A percentile compares a stretch with the other conserved stretches of the same genome.
These are phyloP conservation scores for Diadumene lineata DNA, from an alignment of 92 coral and sea anemone genomes.

Conservation along the genomic window DNA sequence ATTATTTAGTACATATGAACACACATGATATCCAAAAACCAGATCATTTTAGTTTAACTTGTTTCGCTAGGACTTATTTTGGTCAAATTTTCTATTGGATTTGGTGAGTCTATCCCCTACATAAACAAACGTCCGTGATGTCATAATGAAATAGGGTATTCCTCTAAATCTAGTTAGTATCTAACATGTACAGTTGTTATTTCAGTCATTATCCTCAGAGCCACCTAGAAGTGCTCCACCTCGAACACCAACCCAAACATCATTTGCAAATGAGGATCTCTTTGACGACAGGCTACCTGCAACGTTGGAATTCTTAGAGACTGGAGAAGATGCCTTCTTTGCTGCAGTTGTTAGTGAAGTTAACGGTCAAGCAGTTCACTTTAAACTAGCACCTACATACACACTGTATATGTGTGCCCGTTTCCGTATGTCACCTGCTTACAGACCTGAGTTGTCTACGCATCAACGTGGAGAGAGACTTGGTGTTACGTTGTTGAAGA, in stretches of 20 bases:
- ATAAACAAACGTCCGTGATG: too few relatives aligned
- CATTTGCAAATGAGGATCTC: slow-evolving; percentile 14
- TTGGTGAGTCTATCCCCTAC: too few relatives aligned
- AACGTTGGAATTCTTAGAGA: slow-evolving; percentile 84
- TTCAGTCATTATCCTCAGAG: not conserved
- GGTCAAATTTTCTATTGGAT: too few relatives aligned
- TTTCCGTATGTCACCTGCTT: slow-evolving; percentile 94
- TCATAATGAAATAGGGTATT: too few relatives aligned
- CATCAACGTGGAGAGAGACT: slow-evolving; percentile 84
- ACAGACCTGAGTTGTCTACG: slow-evolving; percentile 74
- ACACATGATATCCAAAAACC: too few relatives aligned
- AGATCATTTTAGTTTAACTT: too few relatives aligned
- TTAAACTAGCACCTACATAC: slow-evolving; percentile 97
- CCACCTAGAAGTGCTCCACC: slow-evolving; percentile 10
- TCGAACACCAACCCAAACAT: slow-evolving; percentile 14
- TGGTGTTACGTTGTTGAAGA: slow-evolving; percentile 77
- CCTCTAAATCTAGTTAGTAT: too few relatives aligned
- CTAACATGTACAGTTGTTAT: not conserved
- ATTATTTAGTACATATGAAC: too few relatives aligned
- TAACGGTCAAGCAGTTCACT: slow-evolving; percentile 94
- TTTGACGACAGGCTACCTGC: slow-evolving; percentile 90
- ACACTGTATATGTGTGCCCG: slow-evolving; percentile 99
- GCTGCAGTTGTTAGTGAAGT: slow-evolving; percentile 98
- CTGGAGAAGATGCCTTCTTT: slow-evolving; percentile 99
- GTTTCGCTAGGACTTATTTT: too few relatives aligned